phyloP scores from a whole-genome alignment of 1,140 invertebrate genomes.

The Cydia amplana region DNA sequence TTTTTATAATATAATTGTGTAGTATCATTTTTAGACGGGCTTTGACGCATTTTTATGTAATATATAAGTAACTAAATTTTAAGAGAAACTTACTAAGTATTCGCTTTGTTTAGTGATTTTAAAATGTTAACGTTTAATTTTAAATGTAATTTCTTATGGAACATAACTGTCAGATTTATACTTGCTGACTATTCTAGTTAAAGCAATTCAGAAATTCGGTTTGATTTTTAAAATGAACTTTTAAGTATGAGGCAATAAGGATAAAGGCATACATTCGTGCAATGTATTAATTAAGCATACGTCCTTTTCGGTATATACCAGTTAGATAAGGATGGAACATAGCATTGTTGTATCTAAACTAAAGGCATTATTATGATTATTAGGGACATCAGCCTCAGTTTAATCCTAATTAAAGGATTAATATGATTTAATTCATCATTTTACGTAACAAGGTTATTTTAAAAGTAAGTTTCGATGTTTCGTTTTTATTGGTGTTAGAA shows the following conservation, averaged over 20 bases:
- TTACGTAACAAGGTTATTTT: not conserved
- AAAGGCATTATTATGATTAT: not conserved
- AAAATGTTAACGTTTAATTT: conserved; percentile 16
- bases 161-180: not conserved
- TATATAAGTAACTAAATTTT: conserved; percentile 41
- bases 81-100: conserved; percentile 25
- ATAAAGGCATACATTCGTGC: not conserved
- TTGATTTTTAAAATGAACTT: not conserved
- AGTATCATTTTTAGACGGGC: conserved; percentile 52
- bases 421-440: not conserved
- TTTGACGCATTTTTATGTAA: conserved; percentile 54
- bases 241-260: not conserved
- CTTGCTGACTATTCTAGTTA: not conserved
- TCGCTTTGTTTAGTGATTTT: conserved; percentile 28
- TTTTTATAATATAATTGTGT: conserved; percentile 54
- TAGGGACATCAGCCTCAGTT: too few relatives aligned
- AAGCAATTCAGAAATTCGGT: not conserved
- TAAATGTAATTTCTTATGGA: conserved; percentile 16
- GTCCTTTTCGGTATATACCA: too few relatives aligned
- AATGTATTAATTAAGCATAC: not conserved
- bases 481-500: conserved; percentile 52
- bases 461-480: conserved; percentile 37
- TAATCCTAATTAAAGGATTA: not conserved
- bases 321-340: not conserved
- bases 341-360: not conserved